A percentile compares a stretch with the other conserved stretches of the same genome.
These are phyloP conservation scores for Elegia similella DNA, from an alignment of 2,888 invertebrate genomes.

Conservation along the genomic window DNA sequence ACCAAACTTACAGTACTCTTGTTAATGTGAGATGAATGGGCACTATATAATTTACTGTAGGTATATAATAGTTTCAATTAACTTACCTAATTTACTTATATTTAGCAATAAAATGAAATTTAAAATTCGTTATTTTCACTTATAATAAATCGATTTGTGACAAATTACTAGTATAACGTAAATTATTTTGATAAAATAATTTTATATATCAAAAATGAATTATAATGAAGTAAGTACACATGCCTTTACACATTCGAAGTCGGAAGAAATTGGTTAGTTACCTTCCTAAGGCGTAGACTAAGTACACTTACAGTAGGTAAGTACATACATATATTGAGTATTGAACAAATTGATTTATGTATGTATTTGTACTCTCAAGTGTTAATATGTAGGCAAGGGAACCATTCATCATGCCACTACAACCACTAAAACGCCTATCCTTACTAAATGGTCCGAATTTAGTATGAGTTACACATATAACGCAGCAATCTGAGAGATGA, in stretches of 20 bases:
- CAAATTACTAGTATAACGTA: slow-evolving; percentile 18
- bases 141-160: slow-evolving; percentile 34
- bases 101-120: slow-evolving; percentile 43
- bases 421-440: slow-evolving; percentile 50
- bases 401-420: slow-evolving; percentile 44
- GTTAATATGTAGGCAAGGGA: slow-evolving; percentile 47
- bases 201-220: slow-evolving; percentile 23
- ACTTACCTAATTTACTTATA: slow-evolving; percentile 32
- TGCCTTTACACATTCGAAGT: slow-evolving; percentile 11
- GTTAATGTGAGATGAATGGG: slow-evolving; percentile 20
- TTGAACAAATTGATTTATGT: slow-evolving; percentile 39
- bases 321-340: slow-evolving; percentile 38
- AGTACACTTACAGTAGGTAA: slow-evolving; percentile 27
- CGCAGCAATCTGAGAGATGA: slow-evolving; percentile 31
- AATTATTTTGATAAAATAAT: slow-evolving; percentile 25
- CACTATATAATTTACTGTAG: slow-evolving; percentile 23
- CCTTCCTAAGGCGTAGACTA: slow-evolving; percentile 20
- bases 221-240: slow-evolving; percentile 16
- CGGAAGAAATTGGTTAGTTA: slow-evolving; percentile 15
- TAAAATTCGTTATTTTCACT: slow-evolving; percentile 59
- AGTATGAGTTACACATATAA: slow-evolving; percentile 44
- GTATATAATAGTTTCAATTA: slow-evolving; percentile 26
- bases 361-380: slow-evolving; percentile 63
- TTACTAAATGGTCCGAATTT: slow-evolving; percentile 71
- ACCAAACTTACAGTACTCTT: slow-evolving; percentile 24